Evolutionary conservation across 2,888 invertebrate species (phyloP).

Genomic region (Leptarthrus brevirostris): DNA sequence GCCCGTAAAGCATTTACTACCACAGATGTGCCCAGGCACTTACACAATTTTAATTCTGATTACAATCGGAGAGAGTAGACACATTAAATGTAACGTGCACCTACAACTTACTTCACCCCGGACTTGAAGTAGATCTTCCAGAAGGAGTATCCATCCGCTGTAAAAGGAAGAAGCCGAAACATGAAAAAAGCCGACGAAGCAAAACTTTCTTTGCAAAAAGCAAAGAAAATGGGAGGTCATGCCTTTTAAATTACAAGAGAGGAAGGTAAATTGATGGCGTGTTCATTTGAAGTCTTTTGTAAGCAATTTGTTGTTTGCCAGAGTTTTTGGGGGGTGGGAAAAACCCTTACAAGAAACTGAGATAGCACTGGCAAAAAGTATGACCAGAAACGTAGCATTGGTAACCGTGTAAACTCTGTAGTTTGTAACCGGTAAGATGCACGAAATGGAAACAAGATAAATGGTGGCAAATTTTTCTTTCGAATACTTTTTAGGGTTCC

Average conservation of each 20-base stretch:
- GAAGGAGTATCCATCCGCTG: conserved; percentile 41
- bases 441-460: conserved; percentile 49
- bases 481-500: conserved; percentile 18
- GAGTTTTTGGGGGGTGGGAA: not conserved
- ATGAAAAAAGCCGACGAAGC: conserved; percentile 40
- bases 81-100: not conserved
- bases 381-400: not conserved
- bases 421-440: conserved; percentile 1
- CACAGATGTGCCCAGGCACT: not conserved
- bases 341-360: conserved; percentile 46
- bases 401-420: no score
- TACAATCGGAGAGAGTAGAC: not conserved
- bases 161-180: conserved; percentile 4
- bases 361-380: not conserved
- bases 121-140: conserved; percentile 14
- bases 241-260: conserved; percentile 50
- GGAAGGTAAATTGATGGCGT: conserved; percentile 52
- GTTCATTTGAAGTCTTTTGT: conserved; percentile 54
- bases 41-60: conserved; percentile 30
- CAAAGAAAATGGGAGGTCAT: conserved; percentile 52
- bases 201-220: conserved; percentile 42
- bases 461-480: conserved; percentile 50
- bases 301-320: conserved; percentile 52
- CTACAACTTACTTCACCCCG: not conserved
- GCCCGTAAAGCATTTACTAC: conserved; percentile 9